Conservation (phyloP, 1,140 invertebrate genomes). For the Drosophila murphyi region DNA sequence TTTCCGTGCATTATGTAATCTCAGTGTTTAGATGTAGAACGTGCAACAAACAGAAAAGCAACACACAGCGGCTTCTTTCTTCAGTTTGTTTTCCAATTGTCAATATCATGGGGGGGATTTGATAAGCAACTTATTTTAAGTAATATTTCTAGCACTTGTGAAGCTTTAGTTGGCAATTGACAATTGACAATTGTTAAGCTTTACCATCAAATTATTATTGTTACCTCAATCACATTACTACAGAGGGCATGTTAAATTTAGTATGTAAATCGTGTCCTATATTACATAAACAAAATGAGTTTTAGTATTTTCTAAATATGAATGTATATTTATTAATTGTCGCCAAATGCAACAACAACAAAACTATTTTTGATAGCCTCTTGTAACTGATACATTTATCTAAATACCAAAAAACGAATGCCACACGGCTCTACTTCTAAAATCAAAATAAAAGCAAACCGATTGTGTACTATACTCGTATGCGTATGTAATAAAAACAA, state of each 20-base stretch:
- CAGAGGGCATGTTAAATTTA: slow-evolving; percentile 62
- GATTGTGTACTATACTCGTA: slow-evolving; percentile 45
- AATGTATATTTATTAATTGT: slow-evolving; percentile 50
- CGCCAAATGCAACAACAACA: slow-evolving; percentile 13
- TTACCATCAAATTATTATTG: slow-evolving; percentile 59
- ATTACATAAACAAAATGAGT: slow-evolving; percentile 23
- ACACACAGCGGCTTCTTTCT: slow-evolving; percentile 3
- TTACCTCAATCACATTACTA: slow-evolving; percentile 59
- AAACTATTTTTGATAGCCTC: slow-evolving; percentile 64
- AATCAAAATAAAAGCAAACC: slow-evolving; percentile 9
- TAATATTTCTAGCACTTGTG: slow-evolving; percentile 4
- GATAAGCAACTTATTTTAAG: slow-evolving; percentile 19
- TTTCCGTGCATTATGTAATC: slow-evolving; percentile 72
- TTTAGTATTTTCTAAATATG: slow-evolving; percentile 63
- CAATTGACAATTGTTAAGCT: slow-evolving; percentile 41
- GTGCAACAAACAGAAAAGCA: slow-evolving; percentile 34
- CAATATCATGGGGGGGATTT: not conserved
- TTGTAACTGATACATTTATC: slow-evolving; percentile 39
- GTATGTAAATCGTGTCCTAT: slow-evolving; percentile 60
- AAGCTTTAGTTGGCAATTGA: slow-evolving; percentile 10
- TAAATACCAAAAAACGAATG: slow-evolving; percentile 32
- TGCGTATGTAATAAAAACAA: slow-evolving; percentile 27
- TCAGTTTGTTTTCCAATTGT: not conserved
- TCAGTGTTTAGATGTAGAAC: slow-evolving; percentile 65
- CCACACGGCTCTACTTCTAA: slow-evolving; percentile 22